Conservation (phyloP, 1,140 invertebrate genomes). For the Homalodisca vitripennis region DNA sequence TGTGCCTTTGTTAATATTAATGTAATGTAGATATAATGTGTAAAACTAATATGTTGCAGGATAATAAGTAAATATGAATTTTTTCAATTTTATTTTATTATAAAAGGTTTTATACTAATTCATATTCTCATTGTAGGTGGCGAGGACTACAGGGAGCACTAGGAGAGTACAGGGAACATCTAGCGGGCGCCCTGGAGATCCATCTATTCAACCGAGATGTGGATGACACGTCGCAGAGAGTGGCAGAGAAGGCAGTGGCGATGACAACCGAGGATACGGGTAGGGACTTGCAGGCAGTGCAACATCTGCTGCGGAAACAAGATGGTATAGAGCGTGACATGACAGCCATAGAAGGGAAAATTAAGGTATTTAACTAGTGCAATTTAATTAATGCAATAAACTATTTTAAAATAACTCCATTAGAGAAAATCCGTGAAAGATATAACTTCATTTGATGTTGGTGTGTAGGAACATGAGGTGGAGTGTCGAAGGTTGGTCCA, state of each 20-base stretch:
- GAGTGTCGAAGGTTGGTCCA: constrained; percentile 63
- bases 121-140: constrained; percentile 72
- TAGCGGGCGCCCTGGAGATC: constrained; percentile 85
- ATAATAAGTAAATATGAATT: no score
- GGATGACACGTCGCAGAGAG: constrained; percentile 79
- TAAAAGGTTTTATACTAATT: no score
- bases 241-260: constrained; percentile 76
- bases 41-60: no score
- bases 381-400: neutral
- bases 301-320: constrained; percentile 76
- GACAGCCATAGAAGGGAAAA: constrained; percentile 79
- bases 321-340: constrained; percentile 83
- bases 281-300: constrained; percentile 75
- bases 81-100: no score
- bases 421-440: neutral
- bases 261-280: constrained; percentile 78
- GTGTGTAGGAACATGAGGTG: constrained; percentile 59
- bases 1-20: no score
- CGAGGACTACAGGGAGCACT: constrained; percentile 82
- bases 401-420: neutral
- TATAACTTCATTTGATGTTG: neutral
- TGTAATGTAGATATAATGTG: no score
- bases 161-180: constrained; percentile 73
- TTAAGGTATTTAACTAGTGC: constrained; percentile 52
- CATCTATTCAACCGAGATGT: constrained; percentile 87